Percentiles rank a stretch among this genome's conserved stretches.
Evolutionary conservation across 2,888 invertebrate genomes (phyloP).

Genomic region (Netelia melanura): DNA sequence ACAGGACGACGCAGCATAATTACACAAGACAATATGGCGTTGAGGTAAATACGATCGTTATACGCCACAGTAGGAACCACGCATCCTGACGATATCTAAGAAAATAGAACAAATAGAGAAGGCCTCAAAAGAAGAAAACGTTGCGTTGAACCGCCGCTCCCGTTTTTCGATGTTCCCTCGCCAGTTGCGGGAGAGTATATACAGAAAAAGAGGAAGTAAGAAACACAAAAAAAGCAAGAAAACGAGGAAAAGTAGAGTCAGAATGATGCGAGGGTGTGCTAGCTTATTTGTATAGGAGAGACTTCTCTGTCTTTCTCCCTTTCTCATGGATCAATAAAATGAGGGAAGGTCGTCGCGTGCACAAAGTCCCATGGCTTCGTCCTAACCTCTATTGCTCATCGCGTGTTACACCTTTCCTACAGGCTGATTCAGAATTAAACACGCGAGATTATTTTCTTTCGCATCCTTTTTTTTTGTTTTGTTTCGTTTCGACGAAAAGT

Average conservation of each 20-base stretch:
- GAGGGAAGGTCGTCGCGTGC: constrained; percentile 83
- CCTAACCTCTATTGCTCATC: constrained; percentile 73
- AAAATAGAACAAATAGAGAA: constrained; percentile 65
- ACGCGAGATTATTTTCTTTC: constrained; percentile 18
- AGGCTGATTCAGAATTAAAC: constrained; percentile 55
- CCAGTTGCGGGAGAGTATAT: constrained; percentile 68
- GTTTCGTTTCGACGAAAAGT: neutral
- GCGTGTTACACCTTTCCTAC: constrained; percentile 65
- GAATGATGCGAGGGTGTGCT: constrained; percentile 73
- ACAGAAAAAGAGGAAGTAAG: constrained; percentile 12
- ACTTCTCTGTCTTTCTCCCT: constrained; percentile 45
- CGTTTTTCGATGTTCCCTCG: constrained; percentile 73
- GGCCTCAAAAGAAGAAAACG: constrained; percentile 59
- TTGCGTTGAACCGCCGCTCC: constrained; percentile 47
- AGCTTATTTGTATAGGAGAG: constrained; percentile 82
- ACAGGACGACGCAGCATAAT: too few relatives aligned
- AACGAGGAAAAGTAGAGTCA: constrained; percentile 41
- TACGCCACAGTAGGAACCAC: constrained; percentile 17
- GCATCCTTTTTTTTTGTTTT: neutral
- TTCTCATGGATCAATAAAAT: constrained; percentile 82
- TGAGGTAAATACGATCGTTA: constrained; percentile 55
- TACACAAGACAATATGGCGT: constrained; percentile 26
- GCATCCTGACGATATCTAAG: constrained; percentile 56
- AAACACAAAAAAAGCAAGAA: constrained; percentile 11
- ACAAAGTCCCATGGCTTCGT: constrained; percentile 78